Conservation (phyloP, 2,797 vertebrate genomes). For the Xerus rutilus region DNA sequence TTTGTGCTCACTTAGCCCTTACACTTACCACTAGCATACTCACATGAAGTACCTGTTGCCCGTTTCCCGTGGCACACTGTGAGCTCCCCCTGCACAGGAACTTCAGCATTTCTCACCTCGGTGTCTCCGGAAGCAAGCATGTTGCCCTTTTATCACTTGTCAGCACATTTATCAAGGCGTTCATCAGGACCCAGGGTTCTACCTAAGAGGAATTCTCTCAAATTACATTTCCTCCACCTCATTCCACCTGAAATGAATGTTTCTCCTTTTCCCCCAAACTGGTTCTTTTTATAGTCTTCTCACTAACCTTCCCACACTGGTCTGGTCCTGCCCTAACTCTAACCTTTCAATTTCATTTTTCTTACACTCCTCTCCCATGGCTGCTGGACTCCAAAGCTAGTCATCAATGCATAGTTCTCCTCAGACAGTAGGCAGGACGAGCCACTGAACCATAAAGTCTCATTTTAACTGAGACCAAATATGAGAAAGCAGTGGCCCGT, state of each 20-base stretch:
- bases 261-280: background rate
- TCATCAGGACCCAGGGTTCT: background rate
- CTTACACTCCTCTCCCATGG: background rate
- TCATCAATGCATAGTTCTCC: background rate
- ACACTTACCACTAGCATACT: background rate
- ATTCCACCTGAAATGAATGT: background rate
- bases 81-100: background rate
- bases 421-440: background rate
- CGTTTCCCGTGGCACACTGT: background rate
- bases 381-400: background rate
- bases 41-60: background rate
- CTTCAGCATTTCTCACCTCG: background rate
- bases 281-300: background rate
- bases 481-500: background rate
- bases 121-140: background rate
- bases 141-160: background rate
- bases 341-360: slow-evolving; percentile 3
- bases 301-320: background rate
- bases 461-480: background rate
- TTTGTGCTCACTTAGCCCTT: background rate
- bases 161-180: background rate
- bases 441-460: background rate
- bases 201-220: background rate
- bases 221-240: slow-evolving; percentile 36
- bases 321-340: background rate